Conservation (phyloP, 2,888 invertebrate genomes). For the Sphaerophoria rueppellii region DNA sequence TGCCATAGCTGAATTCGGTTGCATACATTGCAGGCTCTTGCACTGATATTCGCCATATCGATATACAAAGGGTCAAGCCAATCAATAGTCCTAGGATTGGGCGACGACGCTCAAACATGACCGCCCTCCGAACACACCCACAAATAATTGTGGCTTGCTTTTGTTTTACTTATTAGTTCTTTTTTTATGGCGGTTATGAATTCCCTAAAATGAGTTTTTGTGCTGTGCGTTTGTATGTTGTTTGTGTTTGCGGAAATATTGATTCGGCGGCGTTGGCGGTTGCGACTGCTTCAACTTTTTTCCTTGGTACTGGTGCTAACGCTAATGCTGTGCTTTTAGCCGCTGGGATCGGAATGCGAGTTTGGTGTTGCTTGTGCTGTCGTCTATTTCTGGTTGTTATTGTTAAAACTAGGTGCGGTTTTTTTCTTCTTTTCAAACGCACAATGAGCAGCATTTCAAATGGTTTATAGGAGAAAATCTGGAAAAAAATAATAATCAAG, state of each 20-base stretch:
- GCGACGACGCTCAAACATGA: slow-evolving; percentile 81
- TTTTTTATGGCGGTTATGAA: slow-evolving; percentile 26
- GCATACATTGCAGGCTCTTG: slow-evolving; percentile 78
- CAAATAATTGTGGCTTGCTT: slow-evolving; percentile 54
- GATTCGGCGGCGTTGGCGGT: slow-evolving; percentile 6
- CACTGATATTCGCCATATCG: slow-evolving; percentile 81
- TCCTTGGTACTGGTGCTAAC: slow-evolving; percentile 30
- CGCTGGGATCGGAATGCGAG: slow-evolving; percentile 50
- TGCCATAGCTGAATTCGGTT: slow-evolving; percentile 74
- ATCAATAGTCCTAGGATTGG: slow-evolving; percentile 80
- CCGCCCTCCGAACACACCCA: slow-evolving; percentile 69
- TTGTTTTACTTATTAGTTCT: neutral
- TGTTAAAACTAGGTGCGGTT: slow-evolving; percentile 62
- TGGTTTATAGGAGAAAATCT: slow-evolving; percentile 52
- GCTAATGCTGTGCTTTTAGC: slow-evolving; percentile 45
- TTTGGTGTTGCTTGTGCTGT: slow-evolving; percentile 46
- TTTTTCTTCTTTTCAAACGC: slow-evolving; percentile 71
- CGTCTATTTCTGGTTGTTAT: slow-evolving; percentile 53
- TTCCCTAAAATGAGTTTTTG: neutral
- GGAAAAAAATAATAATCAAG: slow-evolving; percentile 22
- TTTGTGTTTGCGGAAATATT: slow-evolving; percentile 21
- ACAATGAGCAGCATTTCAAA: slow-evolving; percentile 72
- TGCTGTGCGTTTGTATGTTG: slow-evolving; percentile 28
- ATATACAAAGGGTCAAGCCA: slow-evolving; percentile 80
- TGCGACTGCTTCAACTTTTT: no score